Evolutionary conservation across 2,797 vertebrate genomes (phyloP).

Genomic region (Sitta carolinensis): DNA sequence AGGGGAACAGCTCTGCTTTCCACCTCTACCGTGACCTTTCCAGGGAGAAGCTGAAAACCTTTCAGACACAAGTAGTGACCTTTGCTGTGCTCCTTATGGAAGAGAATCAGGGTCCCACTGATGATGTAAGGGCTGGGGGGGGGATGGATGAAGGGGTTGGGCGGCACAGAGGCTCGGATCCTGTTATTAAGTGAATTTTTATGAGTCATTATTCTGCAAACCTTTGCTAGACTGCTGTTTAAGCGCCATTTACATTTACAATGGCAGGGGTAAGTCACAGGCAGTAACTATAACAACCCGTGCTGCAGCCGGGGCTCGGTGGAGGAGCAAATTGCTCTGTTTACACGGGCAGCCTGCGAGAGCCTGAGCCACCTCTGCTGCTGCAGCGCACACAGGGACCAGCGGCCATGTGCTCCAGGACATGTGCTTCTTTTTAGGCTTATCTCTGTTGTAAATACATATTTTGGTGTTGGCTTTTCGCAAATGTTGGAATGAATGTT

Average conservation of each 20-base stretch:
- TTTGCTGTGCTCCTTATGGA: background rate
- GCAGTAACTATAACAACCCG: slow-evolving; percentile 70
- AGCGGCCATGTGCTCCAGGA: no score
- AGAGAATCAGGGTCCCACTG: background rate
- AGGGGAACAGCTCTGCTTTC: background rate
- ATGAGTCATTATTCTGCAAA: background rate
- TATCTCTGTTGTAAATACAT: no score
- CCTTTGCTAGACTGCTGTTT: background rate
- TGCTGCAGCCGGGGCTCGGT: background rate
- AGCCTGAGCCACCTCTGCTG: background rate
- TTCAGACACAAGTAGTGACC: background rate
- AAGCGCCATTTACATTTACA: slow-evolving; percentile 10
- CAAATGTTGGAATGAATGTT: no score
- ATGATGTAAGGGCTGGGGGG: background rate
- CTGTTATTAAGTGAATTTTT: background rate
- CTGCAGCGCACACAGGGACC: no score
- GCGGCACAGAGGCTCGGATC: background rate
- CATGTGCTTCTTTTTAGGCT: no score
- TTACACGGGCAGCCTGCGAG: background rate
- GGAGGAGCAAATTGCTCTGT: background rate
- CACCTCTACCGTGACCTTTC: background rate
- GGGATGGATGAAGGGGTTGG: background rate
- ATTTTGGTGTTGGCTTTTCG: no score
- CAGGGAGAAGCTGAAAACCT: background rate
- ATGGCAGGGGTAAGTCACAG: slow-evolving; percentile 48